Evolutionary conservation across 92 coral and sea anemone species (phyloP).

Genomic region (Palythoa grandiflora): DNA sequence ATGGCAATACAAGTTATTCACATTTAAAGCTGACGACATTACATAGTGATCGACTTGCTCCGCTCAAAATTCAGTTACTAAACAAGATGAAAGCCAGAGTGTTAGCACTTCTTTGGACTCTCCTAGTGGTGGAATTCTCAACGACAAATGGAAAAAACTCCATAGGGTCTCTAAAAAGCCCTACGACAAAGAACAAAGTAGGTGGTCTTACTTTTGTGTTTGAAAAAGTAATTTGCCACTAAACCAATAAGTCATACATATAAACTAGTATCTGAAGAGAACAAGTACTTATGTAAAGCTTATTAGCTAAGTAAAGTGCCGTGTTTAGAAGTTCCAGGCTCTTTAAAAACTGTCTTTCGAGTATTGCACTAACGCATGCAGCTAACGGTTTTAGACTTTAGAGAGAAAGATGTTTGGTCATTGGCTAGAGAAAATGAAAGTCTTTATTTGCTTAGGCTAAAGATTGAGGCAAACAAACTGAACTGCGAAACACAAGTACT

Average conservation of each 20-base stretch:
- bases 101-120: slow-evolving; percentile 9
- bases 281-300: not conserved
- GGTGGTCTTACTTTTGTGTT: slow-evolving; percentile 28
- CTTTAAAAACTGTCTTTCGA: not conserved
- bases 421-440: not conserved
- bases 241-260: not conserved
- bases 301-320: not conserved
- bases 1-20: slow-evolving; percentile 5
- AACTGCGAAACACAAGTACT: not conserved
- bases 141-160: slow-evolving; percentile 19
- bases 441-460: not conserved
- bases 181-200: slow-evolving; percentile 28
- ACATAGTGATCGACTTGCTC: not conserved
- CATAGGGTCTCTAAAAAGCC: slow-evolving; percentile 18
- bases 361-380: not conserved
- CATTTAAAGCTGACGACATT: slow-evolving; percentile 24
- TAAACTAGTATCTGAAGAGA: not conserved
- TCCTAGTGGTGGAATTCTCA: not conserved
- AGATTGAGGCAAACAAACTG: not conserved
- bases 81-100: not conserved
- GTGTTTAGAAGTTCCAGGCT: not conserved
- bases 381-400: not conserved
- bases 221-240: not conserved
- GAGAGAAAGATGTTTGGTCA: not conserved
- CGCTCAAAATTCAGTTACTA: not conserved